Evolutionary conservation across 2,888 invertebrate species (phyloP).

Genomic region (Dryomyza anilis): DNA sequence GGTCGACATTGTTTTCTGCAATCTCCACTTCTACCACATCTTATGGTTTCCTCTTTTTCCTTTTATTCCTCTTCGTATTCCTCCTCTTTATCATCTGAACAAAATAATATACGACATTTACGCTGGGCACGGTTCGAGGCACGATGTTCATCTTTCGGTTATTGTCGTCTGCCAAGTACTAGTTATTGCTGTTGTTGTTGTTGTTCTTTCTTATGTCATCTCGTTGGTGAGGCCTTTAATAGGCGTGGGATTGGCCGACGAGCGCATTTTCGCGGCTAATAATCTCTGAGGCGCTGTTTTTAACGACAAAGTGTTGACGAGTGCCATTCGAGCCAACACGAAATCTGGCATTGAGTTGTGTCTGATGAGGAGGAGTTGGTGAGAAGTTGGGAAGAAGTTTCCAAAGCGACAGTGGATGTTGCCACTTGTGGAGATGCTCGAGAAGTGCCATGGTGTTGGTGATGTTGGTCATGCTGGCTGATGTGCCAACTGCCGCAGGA

Average conservation of each 20-base stretch:
- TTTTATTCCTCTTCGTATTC: not conserved
- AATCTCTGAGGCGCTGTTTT: slow-evolving; percentile 13
- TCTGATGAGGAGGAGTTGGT: not conserved
- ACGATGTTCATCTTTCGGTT: slow-evolving; percentile 1
- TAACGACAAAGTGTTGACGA: slow-evolving; percentile 34
- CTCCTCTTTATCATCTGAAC: not conserved
- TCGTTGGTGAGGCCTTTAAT: slow-evolving; percentile 11
- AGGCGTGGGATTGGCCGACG: slow-evolving; percentile 27
- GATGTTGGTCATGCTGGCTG: slow-evolving; percentile 17
- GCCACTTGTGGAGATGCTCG: too few relatives aligned
- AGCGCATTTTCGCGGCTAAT: slow-evolving; percentile 14
- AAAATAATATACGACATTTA: slow-evolving; percentile 22
- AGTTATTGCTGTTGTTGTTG: too few relatives aligned
- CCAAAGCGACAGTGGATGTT: too few relatives aligned
- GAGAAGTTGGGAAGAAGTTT: not conserved
- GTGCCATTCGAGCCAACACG: slow-evolving; percentile 9
- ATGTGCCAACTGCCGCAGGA: slow-evolving; percentile 31
- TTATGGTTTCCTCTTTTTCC: not conserved
- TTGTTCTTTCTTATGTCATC: too few relatives aligned
- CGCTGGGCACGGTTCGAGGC: slow-evolving; percentile 7
- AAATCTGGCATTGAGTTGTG: not conserved
- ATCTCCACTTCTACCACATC: not conserved
- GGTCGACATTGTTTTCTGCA: too few relatives aligned
- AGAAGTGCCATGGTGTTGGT: too few relatives aligned
- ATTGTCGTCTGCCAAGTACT: too few relatives aligned